phyloP scores from a whole-genome alignment of 2,113 vertebrate genomes.

The Maccullochella peelii region DNA sequence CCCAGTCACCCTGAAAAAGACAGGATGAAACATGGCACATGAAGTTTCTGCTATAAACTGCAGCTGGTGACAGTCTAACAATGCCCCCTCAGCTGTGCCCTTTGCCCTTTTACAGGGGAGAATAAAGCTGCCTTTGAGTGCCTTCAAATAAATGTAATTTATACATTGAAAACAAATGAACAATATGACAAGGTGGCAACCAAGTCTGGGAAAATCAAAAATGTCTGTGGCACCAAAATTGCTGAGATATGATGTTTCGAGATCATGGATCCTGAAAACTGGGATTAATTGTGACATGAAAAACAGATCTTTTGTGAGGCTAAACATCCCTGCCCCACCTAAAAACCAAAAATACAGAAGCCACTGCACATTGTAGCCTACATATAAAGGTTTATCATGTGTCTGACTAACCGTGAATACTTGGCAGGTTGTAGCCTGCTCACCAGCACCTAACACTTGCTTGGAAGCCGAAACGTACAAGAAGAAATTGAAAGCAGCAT shows the following conservation, averaged over 20 bases:
- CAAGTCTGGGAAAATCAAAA: neutral
- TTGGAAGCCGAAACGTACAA: neutral
- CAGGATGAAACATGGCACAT: constrained; percentile 54
- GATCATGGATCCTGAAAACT: neutral
- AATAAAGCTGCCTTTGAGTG: constrained; percentile 3
- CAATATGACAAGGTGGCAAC: neutral
- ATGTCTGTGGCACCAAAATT: neutral
- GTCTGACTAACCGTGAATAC: neutral
- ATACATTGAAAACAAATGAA: neutral
- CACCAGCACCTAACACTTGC: no score
- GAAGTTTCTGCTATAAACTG: constrained; percentile 52
- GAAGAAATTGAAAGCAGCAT: neutral
- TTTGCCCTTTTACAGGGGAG: constrained; percentile 43
- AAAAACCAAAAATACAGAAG: neutral
- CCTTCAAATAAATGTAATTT: neutral
- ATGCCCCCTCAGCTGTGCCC: constrained; percentile 63
- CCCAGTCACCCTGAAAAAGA: constrained; percentile 50
- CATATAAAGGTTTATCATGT: neutral
- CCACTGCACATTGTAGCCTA: neutral
- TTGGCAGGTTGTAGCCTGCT: neutral
- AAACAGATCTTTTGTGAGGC: neutral
- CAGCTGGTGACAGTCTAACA: constrained; percentile 70
- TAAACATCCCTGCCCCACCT: neutral
- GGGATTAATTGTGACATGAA: neutral
- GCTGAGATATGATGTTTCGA: neutral